Base-by-base conservation (phyloP, 2,113 vertebrate species). In the Aix galericulata region DNA sequence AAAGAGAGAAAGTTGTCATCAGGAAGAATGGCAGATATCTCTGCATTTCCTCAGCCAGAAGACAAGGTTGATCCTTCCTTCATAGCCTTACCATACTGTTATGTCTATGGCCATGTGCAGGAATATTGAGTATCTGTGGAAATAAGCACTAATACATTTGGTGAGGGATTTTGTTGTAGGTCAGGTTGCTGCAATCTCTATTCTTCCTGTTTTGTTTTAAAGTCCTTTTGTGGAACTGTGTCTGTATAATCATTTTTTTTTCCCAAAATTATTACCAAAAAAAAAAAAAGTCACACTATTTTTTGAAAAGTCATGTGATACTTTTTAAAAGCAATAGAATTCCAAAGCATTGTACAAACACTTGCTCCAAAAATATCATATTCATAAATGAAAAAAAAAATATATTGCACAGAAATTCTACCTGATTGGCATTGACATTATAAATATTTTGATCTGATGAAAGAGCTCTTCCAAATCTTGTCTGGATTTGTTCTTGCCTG, bases 61-160 rank as follows among this genome's bases (percentile, higher is more conserved):
- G 44, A 46, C 27, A 71, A 12, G 11, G 7, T 3, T 15, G 9
- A 29, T 5, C 20, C 16, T 75, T 71, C 32, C 29, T 38, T 9
- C 27, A 3, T 4, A 34, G 36, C 6, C 10, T 55, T 55, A 21
- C 22, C 52, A 6, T 60, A 6, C 22, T 7, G 31, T 22, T 16
- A 52, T 17, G 21, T 56, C n/a, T 42, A 59, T 16, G 34, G 13
- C 22, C 4, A 3, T 3, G 21, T 0, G 0, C 17, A 14, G 25
- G n/a, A 14, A 20, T 12, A 5, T 23, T 15, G 27, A 50, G 17
- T 27, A 18, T 9, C 31, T 11, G 11, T 23, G 25, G 34, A 73
- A 44, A 3, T 22, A 20, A 34, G 13, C 31, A 38, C 66, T 50
- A 67, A 38, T 3, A 15, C 6, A 3, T 3, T 44, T 68, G 18